A percentile compares a stretch with the other conserved stretches of the same genome.
phyloP scores from a whole-genome alignment of 2,113 vertebrate species.

The Gila orcuttii region DNA sequence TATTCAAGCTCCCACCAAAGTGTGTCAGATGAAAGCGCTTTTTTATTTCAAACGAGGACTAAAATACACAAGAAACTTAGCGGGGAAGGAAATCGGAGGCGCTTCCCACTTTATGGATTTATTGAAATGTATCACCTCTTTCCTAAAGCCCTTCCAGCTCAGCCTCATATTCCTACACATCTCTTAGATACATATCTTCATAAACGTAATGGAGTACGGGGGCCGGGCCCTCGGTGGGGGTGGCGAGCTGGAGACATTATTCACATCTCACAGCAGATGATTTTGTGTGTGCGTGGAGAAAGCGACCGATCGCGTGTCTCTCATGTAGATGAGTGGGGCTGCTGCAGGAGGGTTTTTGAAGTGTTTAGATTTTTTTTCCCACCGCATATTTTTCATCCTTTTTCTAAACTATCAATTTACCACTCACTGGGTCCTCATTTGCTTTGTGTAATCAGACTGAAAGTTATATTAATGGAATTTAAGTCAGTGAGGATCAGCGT shows the following conservation, averaged over 20 bases:
- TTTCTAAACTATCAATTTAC: slow-evolving; percentile 26
- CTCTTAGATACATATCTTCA: slow-evolving; percentile 59
- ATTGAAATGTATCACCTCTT: slow-evolving; percentile 58
- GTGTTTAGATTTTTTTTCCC: slow-evolving; percentile 13
- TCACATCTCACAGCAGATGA: slow-evolving; percentile 53
- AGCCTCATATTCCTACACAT: slow-evolving; percentile 52
- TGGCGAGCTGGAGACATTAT: slow-evolving; percentile 54
- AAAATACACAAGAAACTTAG: slow-evolving; percentile 47
- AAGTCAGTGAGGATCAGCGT: background rate
- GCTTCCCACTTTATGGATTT: slow-evolving; percentile 49
- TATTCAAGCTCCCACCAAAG: slow-evolving; percentile 17
- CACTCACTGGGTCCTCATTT: slow-evolving; percentile 30
- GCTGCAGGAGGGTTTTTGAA: slow-evolving; percentile 11
- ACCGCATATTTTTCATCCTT: slow-evolving; percentile 17
- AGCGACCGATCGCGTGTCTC: slow-evolving; percentile 14
- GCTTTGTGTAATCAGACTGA: slow-evolving; percentile 24
- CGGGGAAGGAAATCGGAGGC: slow-evolving; percentile 17
- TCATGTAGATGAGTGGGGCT: slow-evolving; percentile 47
- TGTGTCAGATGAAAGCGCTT: slow-evolving; percentile 10
- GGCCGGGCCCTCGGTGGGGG: slow-evolving; percentile 40
- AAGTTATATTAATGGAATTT: slow-evolving; percentile 28
- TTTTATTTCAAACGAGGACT: slow-evolving; percentile 3
- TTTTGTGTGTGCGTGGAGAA: background rate
- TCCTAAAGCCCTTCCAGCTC: slow-evolving; percentile 52
- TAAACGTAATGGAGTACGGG: slow-evolving; percentile 57